Evolutionary conservation across 2,888 invertebrate genomes (phyloP).

Genomic region (Luperina testacea): DNA sequence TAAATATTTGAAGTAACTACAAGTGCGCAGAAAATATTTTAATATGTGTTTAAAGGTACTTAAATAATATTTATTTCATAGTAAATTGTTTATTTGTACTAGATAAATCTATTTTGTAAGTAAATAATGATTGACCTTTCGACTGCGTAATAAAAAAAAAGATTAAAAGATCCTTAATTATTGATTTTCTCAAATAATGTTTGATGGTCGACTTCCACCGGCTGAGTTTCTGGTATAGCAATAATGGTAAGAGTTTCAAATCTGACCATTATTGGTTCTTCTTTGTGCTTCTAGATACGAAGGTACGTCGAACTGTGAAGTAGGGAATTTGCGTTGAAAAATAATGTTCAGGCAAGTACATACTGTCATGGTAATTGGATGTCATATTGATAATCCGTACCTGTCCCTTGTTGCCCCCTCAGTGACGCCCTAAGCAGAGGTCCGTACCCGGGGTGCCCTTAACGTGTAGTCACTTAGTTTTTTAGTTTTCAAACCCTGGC

Average conservation of each 20-base stretch:
- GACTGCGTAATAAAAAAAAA: neutral
- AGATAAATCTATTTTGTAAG: neutral
- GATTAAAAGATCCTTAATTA: neutral
- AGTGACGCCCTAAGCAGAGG: too few species aligned
- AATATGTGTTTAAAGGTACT: neutral
- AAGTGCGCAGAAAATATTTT: slow-evolving; percentile 27
- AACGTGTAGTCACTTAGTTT: too few species aligned
- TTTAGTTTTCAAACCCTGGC: too few species aligned
- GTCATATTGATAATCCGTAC: neutral
- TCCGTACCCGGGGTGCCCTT: too few species aligned
- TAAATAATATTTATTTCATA: slow-evolving; percentile 10
- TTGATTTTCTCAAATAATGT: neutral
- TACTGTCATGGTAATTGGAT: neutral
- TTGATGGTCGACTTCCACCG: neutral
- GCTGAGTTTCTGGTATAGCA: neutral
- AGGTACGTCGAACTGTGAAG: neutral
- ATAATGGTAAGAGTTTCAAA: neutral
- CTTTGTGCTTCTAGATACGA: neutral
- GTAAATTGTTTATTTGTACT: neutral
- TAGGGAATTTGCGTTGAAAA: neutral
- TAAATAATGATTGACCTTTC: neutral
- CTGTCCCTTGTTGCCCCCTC: too few species aligned
- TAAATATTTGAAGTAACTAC: slow-evolving; percentile 28
- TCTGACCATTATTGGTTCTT: neutral
- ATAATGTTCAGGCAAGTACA: neutral